Evolutionary conservation across 2,113 vertebrate species (phyloP).

Genomic region (Bujurquina vittata): DNA sequence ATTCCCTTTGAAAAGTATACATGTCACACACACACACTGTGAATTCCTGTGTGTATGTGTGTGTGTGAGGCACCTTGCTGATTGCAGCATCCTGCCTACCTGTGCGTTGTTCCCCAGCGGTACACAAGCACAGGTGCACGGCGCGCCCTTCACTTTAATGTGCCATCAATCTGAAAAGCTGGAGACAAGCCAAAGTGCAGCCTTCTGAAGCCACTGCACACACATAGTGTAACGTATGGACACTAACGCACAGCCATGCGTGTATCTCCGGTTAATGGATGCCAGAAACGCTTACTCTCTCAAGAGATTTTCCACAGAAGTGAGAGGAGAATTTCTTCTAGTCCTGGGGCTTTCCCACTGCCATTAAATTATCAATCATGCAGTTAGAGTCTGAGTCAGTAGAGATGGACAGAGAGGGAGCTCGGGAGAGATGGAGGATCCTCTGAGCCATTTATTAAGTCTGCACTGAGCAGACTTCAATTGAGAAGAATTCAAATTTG

Average conservation of each 20-base stretch:
- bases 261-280: background rate
- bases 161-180: slow-evolving; percentile 64
- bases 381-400: slow-evolving; percentile 19
- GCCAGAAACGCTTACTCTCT: background rate
- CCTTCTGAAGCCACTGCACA: background rate
- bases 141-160: slow-evolving; percentile 72
- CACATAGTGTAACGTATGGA: background rate
- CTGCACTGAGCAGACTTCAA: background rate
- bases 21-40: background rate
- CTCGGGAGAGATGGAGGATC: background rate
- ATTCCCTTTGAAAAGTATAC: slow-evolving; percentile 23
- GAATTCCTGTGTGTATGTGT: slow-evolving; percentile 4
- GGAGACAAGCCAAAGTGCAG: slow-evolving; percentile 47
- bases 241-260: background rate
- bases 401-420: background rate
- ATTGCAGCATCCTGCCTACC: slow-evolving; percentile 46
- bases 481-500: background rate
- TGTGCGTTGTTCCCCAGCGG: slow-evolving; percentile 35
- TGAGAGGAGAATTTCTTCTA: slow-evolving; percentile 8
- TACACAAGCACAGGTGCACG: slow-evolving; percentile 62
- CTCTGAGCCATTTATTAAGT: slow-evolving; percentile 11
- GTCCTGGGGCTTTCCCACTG: slow-evolving; percentile 35
- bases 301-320: slow-evolving; percentile 11
- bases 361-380: slow-evolving; percentile 60
- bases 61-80: slow-evolving; percentile 46